Base-by-base conservation (phyloP, 1,140 invertebrate genomes). In the Dendrolimus kikuchii region DNA sequence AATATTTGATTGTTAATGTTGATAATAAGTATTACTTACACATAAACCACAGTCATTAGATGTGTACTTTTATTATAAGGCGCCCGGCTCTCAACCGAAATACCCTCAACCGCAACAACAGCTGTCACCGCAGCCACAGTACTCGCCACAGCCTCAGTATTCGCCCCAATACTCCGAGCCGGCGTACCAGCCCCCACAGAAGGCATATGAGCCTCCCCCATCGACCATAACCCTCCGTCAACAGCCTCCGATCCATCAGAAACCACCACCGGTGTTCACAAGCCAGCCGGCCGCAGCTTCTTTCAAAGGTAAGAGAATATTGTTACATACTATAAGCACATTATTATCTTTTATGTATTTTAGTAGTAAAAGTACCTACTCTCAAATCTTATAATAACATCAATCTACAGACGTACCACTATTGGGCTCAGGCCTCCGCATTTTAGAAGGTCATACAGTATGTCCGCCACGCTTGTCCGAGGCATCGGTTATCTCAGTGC, bases 211-310 rank as follows among this genome's bases (percentile, higher is more conserved):
- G 66, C 90, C 92, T 10, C 92, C 93, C 7, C 91, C 92, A 9
- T 70, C 91, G 9, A 90, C 91, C 39, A 93, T 95, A 55, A 92
- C 91, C 39, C 89, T 95, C 36, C 89, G 93, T 65, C 90, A 90
- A 55, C 88, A 92, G 72, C 88, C 90, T 44, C 94, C 94, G 37
- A 89, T 95, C 45, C 92, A 91, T 65, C 93, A 95, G 88, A 88
- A 90, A 74, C 90, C 91, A 55, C 74, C 90, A 23, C 91, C 91
- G 57, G 89, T 93, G 46, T 91, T 90, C 62, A 69, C 89, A 62
- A 91, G 92, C 63, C 92, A 93, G 85, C 92, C 92, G 58, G 92
- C 91, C 64, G 89, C 92, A 75, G 88, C 89, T 62, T 91, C 90
- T 56, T 89, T 89, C 74, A 87, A 89, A 88, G 92, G 91, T 92